Conservation (phyloP, 2,113 vertebrate species). For the Mastomys natalensis region DNA sequence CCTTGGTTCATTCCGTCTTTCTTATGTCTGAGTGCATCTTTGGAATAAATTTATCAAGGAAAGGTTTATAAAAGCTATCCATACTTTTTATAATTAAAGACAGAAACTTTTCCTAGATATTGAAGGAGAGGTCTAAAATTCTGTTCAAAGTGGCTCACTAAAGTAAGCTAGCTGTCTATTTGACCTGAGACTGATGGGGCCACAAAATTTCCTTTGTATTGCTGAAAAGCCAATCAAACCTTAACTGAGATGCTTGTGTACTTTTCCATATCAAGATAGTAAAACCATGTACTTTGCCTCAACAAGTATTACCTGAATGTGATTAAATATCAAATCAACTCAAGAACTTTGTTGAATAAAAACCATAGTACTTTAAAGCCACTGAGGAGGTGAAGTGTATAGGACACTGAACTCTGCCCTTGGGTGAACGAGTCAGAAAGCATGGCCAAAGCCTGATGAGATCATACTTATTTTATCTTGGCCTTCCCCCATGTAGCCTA, state of each 20-base stretch:
- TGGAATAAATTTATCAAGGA: not conserved
- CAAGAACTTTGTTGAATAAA: not conserved
- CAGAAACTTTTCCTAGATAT: not conserved
- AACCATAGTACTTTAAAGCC: not conserved
- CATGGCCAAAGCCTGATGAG: not conserved
- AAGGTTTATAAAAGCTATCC: not conserved
- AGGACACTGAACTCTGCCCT: not conserved
- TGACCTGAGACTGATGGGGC: not conserved
- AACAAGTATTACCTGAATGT: not conserved
- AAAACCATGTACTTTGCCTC: not conserved
- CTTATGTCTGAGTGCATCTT: not conserved
- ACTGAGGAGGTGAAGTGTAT: not conserved
- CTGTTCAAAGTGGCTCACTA: not conserved
- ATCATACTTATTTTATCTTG: not conserved
- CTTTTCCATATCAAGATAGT: not conserved
- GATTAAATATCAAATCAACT: constrained; percentile 10
- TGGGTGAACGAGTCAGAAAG: not conserved
- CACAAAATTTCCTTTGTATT: not conserved
- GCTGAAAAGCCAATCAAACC: not conserved
- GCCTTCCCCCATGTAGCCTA: not conserved
- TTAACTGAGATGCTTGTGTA: not conserved
- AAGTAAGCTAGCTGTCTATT: constrained; percentile 5
- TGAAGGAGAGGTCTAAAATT: not conserved
- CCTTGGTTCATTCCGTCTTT: not conserved
- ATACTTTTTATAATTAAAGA: not conserved